Conservation (phyloP, 2,888 invertebrate genomes). For the Azorinus chamasolen region DNA sequence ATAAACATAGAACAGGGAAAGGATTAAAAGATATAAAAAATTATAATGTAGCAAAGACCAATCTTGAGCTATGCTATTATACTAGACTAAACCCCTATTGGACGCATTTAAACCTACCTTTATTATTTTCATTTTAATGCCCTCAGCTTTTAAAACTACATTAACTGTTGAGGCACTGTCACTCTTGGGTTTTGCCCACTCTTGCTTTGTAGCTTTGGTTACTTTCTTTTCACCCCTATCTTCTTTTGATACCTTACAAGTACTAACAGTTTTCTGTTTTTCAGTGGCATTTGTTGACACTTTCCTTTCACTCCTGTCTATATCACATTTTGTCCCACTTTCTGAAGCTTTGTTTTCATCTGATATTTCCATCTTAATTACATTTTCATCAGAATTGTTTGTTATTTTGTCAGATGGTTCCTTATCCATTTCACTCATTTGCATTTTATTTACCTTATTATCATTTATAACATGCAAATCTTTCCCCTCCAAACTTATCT, state of each 20-base stretch:
- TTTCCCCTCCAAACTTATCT: constrained; percentile 20
- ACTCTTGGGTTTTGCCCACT: not conserved
- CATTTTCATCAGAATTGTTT: not conserved
- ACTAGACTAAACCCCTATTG: no score
- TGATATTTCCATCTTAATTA: not conserved
- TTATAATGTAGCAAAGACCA: no score
- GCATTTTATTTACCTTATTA: constrained; percentile 24
- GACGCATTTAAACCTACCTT: constrained; percentile 7
- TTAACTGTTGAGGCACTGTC: not conserved
- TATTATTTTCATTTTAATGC: constrained; percentile 4
- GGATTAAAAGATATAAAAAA: no score
- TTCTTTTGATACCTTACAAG: no score
- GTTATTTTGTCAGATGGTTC: not conserved
- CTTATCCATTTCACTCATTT: not conserved
- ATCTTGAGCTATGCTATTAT: no score
- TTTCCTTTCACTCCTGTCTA: not conserved
- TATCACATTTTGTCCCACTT: not conserved
- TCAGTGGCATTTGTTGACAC: no score
- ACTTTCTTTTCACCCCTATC: not conserved
- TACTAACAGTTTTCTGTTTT: no score
- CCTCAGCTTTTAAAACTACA: not conserved
- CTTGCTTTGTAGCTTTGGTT: not conserved
- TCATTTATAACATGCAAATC: constrained; percentile 33
- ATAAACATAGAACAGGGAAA: no score
- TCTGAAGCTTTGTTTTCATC: not conserved